Evolutionary conservation across 2,888 invertebrate species (phyloP).

Genomic region (Scrobipalpa costella): DNA sequence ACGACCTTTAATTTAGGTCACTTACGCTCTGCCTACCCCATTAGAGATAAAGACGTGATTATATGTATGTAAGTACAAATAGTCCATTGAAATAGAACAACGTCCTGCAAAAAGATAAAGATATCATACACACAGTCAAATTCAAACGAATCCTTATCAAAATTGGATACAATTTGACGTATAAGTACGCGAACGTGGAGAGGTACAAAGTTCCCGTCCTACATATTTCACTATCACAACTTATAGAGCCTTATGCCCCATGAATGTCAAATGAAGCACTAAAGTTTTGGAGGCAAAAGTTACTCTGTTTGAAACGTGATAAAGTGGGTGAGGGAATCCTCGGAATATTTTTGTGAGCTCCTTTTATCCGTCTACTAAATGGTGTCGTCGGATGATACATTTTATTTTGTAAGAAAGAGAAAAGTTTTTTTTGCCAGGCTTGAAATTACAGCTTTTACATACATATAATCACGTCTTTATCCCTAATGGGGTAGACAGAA

Average conservation of each 20-base stretch:
- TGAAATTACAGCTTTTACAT: too few relatives aligned
- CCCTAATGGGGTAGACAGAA: too few relatives aligned
- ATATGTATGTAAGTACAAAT: too few relatives aligned
- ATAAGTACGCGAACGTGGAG: neutral
- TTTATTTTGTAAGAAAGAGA: neutral
- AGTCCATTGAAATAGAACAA: too few relatives aligned
- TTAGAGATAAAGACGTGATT: too few relatives aligned
- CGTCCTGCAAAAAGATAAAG: too few relatives aligned
- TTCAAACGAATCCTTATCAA: neutral
- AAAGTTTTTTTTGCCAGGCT: neutral
- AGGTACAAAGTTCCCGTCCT: slow-evolving; percentile 22
- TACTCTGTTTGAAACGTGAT: slow-evolving; percentile 30
- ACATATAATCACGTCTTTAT: too few relatives aligned
- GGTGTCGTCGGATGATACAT: slow-evolving; percentile 5
- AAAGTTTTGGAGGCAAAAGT: slow-evolving; percentile 28
- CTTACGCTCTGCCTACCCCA: too few relatives aligned
- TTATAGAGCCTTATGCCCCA: slow-evolving; percentile 31
- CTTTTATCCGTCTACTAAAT: slow-evolving; percentile 23
- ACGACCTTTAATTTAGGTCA: too few relatives aligned
- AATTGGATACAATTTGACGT: neutral
- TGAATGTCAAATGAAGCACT: slow-evolving; percentile 31
- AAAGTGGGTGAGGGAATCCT: slow-evolving; percentile 28
- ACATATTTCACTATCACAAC: slow-evolving; percentile 30
- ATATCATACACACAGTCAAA: neutral
- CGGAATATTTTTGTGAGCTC: slow-evolving; percentile 27